Evolutionary conservation across 2,888 invertebrate genomes (phyloP), one percentile per base, ranked within the genome.

Genomic region (Stenchaetothrips biformis): DNA sequence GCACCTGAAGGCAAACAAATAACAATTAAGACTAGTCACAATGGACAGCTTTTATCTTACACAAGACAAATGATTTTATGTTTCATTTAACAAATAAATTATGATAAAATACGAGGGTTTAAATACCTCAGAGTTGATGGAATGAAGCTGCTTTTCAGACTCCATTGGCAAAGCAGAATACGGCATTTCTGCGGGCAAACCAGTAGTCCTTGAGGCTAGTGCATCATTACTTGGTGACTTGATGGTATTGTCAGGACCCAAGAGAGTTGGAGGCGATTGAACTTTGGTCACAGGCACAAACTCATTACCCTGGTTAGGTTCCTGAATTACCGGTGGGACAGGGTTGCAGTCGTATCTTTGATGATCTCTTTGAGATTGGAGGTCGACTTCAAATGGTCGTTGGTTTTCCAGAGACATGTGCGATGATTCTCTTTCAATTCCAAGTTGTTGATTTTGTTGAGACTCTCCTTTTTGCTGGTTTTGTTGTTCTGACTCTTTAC

Each of bases 1-100:
- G 85, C 0, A 86, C 86, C 83, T 86, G 84, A 18, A 13, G 13
- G 0, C 37, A 37, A 59, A 6, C 16, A 13, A 59, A 59, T 13
- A 59, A 9, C 16, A 18, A 59, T 59, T 59, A 53, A 11, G 18
- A 37, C 37, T 37, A 4, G 53, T 53, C 8, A 13, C 4, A 11
- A 11, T 1, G 1, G 37, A 37, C 37, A 37, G 37, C 37, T 4
- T 37, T 37, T n/a, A n/a, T n/a, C n/a, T n/a, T n/a, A n/a, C n/a
- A n/a, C n/a, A 37, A 37, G 37, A 37, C 1, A 37, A 37, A 37
- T 37, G 37, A 4, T 37, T 1, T 11, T 53, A 53, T 53, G 53
- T 74, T 74, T 25, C 6, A 7, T 4, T 11, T 2, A 74, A 25
- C 4, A 53, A 9, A 7, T 67, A 18, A 67, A n/a, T 67, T 67